Percentiles rank a stretch among this genome's conserved stretches.
phyloP scores from a whole-genome alignment of 2,113 vertebrate species.

The Synodontis membranacea region DNA sequence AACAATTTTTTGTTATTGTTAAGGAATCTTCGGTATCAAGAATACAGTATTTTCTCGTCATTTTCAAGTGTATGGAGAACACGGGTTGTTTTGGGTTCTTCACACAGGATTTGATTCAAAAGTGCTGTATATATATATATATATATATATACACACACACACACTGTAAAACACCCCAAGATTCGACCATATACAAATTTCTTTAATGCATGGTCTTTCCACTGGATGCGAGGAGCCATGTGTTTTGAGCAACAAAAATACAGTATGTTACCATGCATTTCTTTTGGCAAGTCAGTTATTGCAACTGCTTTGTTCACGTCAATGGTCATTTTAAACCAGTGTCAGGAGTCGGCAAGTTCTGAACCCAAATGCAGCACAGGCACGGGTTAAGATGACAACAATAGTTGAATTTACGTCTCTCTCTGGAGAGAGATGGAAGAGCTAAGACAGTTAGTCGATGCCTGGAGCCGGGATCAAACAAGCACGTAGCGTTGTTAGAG shows the following conservation, averaged over 20 bases:
- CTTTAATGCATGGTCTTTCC: background rate
- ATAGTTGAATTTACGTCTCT: too few species aligned
- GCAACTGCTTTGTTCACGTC: background rate
- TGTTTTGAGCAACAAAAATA: background rate
- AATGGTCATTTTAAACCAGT: background rate
- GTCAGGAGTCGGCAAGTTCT: too few species aligned
- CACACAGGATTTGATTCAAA: background rate
- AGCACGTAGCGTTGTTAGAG: too few species aligned
- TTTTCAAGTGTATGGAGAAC: background rate
- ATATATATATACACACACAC: too few species aligned
- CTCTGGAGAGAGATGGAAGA: too few species aligned
- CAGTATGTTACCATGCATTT: background rate
- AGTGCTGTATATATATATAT: background rate
- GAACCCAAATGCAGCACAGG: too few species aligned
- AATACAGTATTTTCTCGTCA: background rate
- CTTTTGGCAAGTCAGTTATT: background rate
- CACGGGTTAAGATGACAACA: too few species aligned
- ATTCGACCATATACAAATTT: background rate
- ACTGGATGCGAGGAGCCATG: background rate
- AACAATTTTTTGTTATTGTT: too few species aligned
- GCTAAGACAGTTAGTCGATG: too few species aligned
- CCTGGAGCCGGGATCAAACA: too few species aligned
- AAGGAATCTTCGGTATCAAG: too few species aligned
- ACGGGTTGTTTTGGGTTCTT: background rate
- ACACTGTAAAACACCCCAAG: background rate